Conservation (phyloP, 2,888 invertebrate species). For the Apodemia duryi region DNA sequence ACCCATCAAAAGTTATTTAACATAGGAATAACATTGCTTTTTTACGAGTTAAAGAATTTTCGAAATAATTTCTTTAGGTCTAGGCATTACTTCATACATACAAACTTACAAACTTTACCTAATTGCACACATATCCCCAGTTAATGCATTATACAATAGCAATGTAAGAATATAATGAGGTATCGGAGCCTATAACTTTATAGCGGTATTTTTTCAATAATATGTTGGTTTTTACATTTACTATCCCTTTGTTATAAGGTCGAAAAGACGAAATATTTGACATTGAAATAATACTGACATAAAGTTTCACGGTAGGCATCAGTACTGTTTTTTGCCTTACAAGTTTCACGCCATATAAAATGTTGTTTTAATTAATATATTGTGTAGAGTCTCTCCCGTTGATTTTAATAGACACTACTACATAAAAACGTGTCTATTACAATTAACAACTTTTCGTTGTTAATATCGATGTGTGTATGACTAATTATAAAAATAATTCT, state of each 20-base stretch:
- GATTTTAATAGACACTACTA: slow-evolving; percentile 51
- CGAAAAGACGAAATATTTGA: not conserved
- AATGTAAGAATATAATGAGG: not conserved
- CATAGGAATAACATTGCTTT: too few species aligned
- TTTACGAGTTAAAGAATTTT: too few species aligned
- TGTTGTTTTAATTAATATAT: slow-evolving; percentile 33
- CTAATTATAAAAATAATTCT: slow-evolving; percentile 71
- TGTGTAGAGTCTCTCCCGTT: slow-evolving; percentile 63
- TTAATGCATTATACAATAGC: not conserved
- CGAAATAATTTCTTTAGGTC: too few species aligned
- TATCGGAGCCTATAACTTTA: not conserved
- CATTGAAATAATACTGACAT: too few species aligned
- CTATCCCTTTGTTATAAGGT: not conserved
- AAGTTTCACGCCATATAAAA: slow-evolving; percentile 7
- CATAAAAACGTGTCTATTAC: slow-evolving; percentile 50
- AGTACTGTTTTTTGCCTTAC: slow-evolving; percentile 1
- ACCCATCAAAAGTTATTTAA: too few species aligned
- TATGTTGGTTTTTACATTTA: not conserved
- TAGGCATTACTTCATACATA: too few species aligned
- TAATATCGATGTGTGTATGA: slow-evolving; percentile 68
- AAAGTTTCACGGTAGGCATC: too few species aligned
- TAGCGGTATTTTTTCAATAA: not conserved
- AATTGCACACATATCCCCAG: too few species aligned
- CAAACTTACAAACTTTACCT: too few species aligned
- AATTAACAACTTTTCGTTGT: slow-evolving; percentile 59